Evolutionary conservation across 1,140 invertebrate species (phyloP).

Genomic region (Ceratina calcarata): DNA sequence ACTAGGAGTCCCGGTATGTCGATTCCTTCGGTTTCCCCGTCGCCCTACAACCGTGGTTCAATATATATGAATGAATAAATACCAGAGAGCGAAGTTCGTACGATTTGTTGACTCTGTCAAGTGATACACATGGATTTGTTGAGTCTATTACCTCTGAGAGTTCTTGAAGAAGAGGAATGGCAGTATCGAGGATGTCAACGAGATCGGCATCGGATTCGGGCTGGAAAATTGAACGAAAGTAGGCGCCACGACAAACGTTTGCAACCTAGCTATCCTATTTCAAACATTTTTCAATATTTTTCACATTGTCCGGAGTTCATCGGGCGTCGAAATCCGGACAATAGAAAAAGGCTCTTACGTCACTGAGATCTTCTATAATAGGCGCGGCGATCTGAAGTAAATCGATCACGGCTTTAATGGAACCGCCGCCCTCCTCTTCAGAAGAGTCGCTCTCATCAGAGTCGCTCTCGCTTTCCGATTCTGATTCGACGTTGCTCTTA

Average conservation of each 20-base stretch:
- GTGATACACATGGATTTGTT: neutral
- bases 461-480: neutral
- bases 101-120: no score
- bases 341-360: slow-evolving; percentile 66
- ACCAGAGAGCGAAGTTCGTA: no score
- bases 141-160: slow-evolving; percentile 68
- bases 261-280: no score
- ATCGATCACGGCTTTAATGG: slow-evolving; percentile 68
- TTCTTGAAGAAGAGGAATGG: slow-evolving; percentile 72
- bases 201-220: slow-evolving; percentile 74
- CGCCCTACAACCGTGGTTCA: slow-evolving; percentile 63
- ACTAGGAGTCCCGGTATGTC: slow-evolving; percentile 69
- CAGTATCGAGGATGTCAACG: slow-evolving; percentile 66
- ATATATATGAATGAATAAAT: no score
- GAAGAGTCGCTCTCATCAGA: slow-evolving; percentile 45
- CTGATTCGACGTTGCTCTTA: slow-evolving; percentile 17
- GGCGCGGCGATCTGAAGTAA: slow-evolving; percentile 72
- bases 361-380: slow-evolving; percentile 76
- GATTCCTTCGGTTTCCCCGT: slow-evolving; percentile 63
- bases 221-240: slow-evolving; percentile 58
- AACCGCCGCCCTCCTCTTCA: slow-evolving; percentile 64
- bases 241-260: neutral
- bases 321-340: neutral
- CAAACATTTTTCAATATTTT: no score
- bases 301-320: neutral